phyloP scores from a whole-genome alignment of 1,140 invertebrate species.

The Ceratosolen fusciceps region DNA sequence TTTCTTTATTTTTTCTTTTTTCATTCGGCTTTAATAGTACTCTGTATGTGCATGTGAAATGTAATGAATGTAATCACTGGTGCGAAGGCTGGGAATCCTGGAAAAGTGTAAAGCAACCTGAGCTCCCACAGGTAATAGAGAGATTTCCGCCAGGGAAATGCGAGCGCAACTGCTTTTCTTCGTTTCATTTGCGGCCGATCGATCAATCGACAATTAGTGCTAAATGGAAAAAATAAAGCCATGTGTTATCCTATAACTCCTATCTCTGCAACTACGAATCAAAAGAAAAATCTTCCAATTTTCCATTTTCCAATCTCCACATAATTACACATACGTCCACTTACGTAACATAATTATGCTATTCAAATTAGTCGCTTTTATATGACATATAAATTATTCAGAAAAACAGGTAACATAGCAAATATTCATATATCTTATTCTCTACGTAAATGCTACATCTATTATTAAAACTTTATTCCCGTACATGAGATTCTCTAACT shows the following conservation, averaged over 20 bases:
- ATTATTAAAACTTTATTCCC: no score
- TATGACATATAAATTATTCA: no score
- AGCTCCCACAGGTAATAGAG: background rate
- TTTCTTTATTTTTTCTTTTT: conserved; percentile 23
- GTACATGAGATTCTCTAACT: no score
- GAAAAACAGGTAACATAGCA: no score
- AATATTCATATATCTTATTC: no score
- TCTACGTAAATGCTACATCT: no score
- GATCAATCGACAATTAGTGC: background rate
- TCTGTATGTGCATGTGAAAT: conserved; percentile 30
- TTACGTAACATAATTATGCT: no score
- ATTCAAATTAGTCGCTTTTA: no score
- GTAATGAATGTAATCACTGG: background rate
- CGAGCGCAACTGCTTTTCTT: background rate
- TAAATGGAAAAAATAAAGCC: background rate
- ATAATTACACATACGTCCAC: no score
- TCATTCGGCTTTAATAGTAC: conserved; percentile 3
- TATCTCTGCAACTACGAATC: background rate
- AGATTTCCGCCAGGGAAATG: background rate
- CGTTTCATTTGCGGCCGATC: background rate
- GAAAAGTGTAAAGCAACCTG: conserved; percentile 3
- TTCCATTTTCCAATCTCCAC: no score
- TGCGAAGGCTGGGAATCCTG: background rate
- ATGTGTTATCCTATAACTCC: background rate
- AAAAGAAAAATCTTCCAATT: no score